These are phyloP conservation scores for Troglohyphantes excavatus DNA, from an alignment of 2,888 invertebrate genomes.

Conservation along the genomic window DNA sequence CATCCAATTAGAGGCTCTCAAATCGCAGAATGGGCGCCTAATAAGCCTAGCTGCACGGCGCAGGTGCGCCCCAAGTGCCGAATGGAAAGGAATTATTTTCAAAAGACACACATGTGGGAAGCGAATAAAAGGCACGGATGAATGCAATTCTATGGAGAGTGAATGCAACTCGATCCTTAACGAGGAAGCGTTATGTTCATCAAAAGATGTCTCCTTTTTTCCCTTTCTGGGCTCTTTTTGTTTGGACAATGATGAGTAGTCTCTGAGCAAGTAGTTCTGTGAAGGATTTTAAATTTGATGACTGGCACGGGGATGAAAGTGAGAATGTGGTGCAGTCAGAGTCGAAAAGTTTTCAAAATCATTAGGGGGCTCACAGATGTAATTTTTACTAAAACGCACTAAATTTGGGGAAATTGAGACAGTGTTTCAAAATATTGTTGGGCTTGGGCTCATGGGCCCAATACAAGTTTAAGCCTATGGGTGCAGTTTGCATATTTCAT, in stretches of 20 bases:
- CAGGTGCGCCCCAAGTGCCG: slow-evolving; percentile 16
- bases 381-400: too few species aligned
- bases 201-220: neutral
- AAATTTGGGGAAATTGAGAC: too few species aligned
- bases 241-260: neutral
- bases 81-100: slow-evolving; percentile 10
- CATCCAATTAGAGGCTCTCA: slow-evolving; percentile 58
- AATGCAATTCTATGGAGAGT: slow-evolving; percentile 14
- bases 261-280: too few species aligned
- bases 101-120: slow-evolving; percentile 9
- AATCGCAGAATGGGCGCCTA: slow-evolving; percentile 31
- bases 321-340: too few species aligned
- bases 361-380: too few species aligned
- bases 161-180: slow-evolving; percentile 34
- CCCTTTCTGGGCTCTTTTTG: neutral
- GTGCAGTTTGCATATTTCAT: too few species aligned
- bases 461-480: too few species aligned
- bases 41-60: slow-evolving; percentile 39
- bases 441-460: too few species aligned
- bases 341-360: too few species aligned
- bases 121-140: slow-evolving; percentile 26
- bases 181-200: neutral
- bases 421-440: too few species aligned
- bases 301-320: too few species aligned
- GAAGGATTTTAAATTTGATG: too few species aligned